Conservation (phyloP, 2,888 invertebrate genomes). For the Amorpha juglandis region DNA sequence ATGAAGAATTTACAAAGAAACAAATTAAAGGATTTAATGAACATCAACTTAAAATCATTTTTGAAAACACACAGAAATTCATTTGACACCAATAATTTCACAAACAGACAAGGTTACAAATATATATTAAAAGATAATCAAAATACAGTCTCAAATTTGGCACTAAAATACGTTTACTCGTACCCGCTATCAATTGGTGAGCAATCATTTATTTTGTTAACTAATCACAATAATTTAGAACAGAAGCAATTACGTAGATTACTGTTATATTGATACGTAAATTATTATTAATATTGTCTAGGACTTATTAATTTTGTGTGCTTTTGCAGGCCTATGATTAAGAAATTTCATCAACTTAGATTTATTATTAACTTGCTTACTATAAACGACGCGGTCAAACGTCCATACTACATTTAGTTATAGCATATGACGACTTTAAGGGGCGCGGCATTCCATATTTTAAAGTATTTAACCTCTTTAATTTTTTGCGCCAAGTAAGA, state of each 20-base stretch:
- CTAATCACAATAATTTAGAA: conserved; percentile 20
- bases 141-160: conserved; percentile 23
- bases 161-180: conserved; percentile 20
- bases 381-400: not conserved
- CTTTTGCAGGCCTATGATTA: conserved; percentile 12
- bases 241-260: conserved; percentile 4
- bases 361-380: not conserved
- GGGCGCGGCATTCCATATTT: not conserved
- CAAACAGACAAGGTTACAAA: not conserved
- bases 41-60: not conserved
- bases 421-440: not conserved
- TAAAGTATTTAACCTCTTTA: not conserved
- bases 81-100: not conserved
- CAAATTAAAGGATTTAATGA: not conserved
- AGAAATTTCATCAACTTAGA: conserved; percentile 7
- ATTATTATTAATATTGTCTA: conserved; percentile 23
- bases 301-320: conserved; percentile 13
- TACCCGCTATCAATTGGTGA: conserved; percentile 14
- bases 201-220: conserved; percentile 10
- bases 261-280: not conserved
- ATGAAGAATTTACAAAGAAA: not conserved
- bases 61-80: conserved; percentile 2
- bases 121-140: conserved; percentile 10
- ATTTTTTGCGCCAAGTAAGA: not conserved
- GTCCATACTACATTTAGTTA: not conserved